phyloP scores from a whole-genome alignment of 2,797 vertebrate genomes.

The Distichodus sexfasciatus region DNA sequence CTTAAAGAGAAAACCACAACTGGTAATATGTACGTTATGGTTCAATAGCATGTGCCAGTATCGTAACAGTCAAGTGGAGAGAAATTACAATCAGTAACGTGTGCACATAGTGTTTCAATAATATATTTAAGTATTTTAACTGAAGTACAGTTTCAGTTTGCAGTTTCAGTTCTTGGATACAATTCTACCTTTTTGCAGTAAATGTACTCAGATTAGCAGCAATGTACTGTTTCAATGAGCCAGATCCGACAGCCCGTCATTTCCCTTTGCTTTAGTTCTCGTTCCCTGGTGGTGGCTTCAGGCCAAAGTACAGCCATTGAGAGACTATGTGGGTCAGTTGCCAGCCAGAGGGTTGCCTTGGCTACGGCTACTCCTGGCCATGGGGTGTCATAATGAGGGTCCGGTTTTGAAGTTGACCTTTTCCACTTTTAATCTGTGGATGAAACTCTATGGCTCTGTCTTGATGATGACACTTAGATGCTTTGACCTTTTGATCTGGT shows the following conservation, averaged over 20 bases:
- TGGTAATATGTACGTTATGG: too few species aligned
- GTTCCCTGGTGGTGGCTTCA: slow-evolving; percentile 19
- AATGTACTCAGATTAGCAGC: slow-evolving; percentile 19
- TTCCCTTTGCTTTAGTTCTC: not conserved
- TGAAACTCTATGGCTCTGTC: slow-evolving; percentile 26
- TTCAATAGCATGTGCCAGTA: too few species aligned
- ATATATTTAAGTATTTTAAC: too few species aligned
- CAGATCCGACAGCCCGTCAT: not conserved
- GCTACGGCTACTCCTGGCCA: slow-evolving; percentile 15
- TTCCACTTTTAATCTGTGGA: not conserved
- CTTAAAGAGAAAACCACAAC: too few species aligned
- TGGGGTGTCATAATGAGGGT: slow-evolving; percentile 9
- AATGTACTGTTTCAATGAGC: too few species aligned
- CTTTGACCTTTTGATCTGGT: slow-evolving; percentile 54
- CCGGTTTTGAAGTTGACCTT: too few species aligned
- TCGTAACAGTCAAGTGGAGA: too few species aligned
- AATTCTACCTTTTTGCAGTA: not conserved
- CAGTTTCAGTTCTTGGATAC: too few species aligned
- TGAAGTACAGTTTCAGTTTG: too few species aligned
- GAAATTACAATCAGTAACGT: too few species aligned
- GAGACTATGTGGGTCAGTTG: slow-evolving; percentile 49
- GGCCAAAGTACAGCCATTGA: slow-evolving; percentile 33
- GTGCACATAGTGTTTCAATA: too few species aligned
- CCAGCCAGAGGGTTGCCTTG: slow-evolving; percentile 32
- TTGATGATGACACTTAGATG: slow-evolving; percentile 55